Conservation (phyloP, 1,140 invertebrate species). For the Orius insidiosus region DNA sequence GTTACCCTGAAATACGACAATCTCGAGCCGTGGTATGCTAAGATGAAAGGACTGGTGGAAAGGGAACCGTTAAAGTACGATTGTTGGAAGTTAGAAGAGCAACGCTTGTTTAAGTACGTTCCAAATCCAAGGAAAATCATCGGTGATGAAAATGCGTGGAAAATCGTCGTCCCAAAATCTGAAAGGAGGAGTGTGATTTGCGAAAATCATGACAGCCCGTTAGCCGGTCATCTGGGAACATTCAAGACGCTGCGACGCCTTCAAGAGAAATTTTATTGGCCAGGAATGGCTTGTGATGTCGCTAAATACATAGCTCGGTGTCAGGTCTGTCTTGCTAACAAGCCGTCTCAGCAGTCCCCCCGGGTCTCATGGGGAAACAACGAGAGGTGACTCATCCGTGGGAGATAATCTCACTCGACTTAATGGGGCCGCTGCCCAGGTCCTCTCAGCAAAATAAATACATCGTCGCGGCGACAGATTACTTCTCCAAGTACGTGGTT, state of each 20-base stretch:
- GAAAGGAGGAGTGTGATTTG: conserved; percentile 15
- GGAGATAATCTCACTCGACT: conserved; percentile 23
- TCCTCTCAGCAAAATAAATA: conserved; percentile 19
- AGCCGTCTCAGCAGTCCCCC: background rate
- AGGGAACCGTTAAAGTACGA: background rate
- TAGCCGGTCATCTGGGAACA: conserved; percentile 24
- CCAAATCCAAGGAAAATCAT: background rate
- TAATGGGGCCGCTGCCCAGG: conserved; percentile 27
- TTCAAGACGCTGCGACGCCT: conserved; percentile 23
- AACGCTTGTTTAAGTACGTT: background rate
- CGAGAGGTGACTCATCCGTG: conserved; percentile 3
- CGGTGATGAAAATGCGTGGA: conserved; percentile 18
- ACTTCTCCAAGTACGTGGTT: conserved; percentile 26
- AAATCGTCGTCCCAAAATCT: conserved; percentile 20
- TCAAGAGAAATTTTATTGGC: conserved; percentile 16
- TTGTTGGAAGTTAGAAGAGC: background rate
- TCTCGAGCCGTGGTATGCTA: conserved; percentile 3
- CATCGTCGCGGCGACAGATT: conserved; percentile 25
- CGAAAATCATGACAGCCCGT: conserved; percentile 20
- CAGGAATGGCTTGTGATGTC: conserved; percentile 12
- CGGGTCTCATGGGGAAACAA: conserved; percentile 2
- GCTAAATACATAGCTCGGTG: conserved; percentile 18
- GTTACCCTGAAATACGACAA: background rate
- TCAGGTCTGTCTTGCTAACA: conserved; percentile 13
- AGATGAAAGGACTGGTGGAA: background rate